Conservation (phyloP, 1,140 invertebrate genomes). For the Onthophagus taurus region DNA sequence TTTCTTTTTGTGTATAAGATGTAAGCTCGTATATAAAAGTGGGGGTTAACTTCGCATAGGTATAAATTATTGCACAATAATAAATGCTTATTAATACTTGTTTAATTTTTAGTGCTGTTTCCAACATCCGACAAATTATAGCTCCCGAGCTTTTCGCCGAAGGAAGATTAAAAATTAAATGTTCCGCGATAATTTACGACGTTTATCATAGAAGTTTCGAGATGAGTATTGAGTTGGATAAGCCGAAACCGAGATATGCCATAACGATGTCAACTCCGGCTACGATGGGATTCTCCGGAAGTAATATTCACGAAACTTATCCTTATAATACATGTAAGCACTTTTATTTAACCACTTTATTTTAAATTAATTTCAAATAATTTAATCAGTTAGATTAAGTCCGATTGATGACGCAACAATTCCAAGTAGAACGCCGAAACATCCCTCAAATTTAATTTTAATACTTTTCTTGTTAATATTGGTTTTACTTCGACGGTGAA, state of each 20-base stretch:
- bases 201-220: conserved; percentile 51
- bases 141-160: conserved; percentile 38
- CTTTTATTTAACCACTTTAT: not conserved
- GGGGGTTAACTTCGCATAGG: not conserved
- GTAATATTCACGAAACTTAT: not conserved
- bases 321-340: not conserved
- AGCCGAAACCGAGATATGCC: conserved; percentile 16
- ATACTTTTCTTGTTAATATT: too few species aligned
- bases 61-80: not conserved
- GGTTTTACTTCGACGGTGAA: too few species aligned
- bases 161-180: conserved; percentile 46
- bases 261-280: conserved; percentile 16
- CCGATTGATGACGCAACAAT: not conserved
- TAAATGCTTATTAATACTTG: not conserved
- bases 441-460: too few species aligned
- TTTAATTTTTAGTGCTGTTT: conserved; percentile 26
- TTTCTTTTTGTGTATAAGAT: not conserved
- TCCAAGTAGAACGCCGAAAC: too few species aligned
- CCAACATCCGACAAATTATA: conserved; percentile 27
- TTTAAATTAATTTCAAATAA: not conserved
- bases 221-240: conserved; percentile 44
- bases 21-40: not conserved
- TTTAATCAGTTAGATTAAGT: not conserved
- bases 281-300: conserved; percentile 1
- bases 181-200: conserved; percentile 46